A percentile compares a stretch with the other conserved stretches of the same genome.
These are phyloP conservation scores for Paradoxurus hermaphroditus DNA, from an alignment of 2,113 vertebrate genomes.

Conservation along the genomic window DNA sequence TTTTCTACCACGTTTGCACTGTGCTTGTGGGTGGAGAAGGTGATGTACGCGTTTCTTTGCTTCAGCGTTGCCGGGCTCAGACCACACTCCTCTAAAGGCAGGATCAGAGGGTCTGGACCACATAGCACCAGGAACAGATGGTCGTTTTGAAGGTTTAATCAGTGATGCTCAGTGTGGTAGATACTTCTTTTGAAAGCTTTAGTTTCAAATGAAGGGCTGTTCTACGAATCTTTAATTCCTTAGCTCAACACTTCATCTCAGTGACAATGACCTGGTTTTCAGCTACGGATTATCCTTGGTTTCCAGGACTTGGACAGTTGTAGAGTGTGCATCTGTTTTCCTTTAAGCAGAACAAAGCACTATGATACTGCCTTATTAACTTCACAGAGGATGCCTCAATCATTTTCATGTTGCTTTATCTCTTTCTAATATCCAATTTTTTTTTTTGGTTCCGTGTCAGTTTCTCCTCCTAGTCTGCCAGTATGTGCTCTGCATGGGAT, in stretches of 20 bases:
- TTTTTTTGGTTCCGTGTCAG: neutral
- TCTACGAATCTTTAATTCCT: neutral
- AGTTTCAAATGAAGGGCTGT: neutral
- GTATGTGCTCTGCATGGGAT: neutral
- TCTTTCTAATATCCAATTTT: neutral
- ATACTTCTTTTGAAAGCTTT: neutral
- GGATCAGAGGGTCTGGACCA: neutral
- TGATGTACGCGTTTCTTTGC: neutral
- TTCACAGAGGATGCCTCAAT: neutral
- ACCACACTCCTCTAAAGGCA: neutral
- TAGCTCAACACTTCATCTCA: neutral
- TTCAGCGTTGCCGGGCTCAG: neutral
- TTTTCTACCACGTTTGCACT: neutral
- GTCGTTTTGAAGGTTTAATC: neutral
- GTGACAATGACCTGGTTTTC: neutral
- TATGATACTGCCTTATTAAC: neutral
- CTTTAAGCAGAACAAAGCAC: neutral
- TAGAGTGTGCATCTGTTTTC: neutral
- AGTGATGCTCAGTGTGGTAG: neutral
- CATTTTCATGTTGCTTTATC: neutral
- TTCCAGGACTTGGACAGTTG: neutral
- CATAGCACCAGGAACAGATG: neutral
- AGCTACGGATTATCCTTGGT: neutral
- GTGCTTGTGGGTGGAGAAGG: neutral
- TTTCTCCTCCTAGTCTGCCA: neutral